Percentiles rank a stretch among this genome's conserved stretches.
These are phyloP conservation scores for Caenorhabditis sp. DNA, from an alignment of 2,888 invertebrate genomes.

Conservation along the genomic window DNA sequence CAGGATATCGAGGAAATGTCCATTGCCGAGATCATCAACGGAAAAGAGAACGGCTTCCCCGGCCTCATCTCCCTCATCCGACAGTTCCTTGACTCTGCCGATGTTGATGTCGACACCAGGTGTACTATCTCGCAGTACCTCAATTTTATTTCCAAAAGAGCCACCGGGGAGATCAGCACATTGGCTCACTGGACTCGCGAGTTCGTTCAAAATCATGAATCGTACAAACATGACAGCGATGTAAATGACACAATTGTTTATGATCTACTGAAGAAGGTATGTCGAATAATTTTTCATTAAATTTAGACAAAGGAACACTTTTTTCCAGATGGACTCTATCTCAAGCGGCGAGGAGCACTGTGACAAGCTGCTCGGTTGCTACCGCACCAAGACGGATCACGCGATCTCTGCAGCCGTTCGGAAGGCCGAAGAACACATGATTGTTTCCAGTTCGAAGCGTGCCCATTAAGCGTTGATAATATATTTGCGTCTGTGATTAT, in stretches of 20 bases:
- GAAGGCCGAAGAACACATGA: constrained; percentile 80
- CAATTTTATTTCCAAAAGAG: constrained; percentile 85
- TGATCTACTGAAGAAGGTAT: constrained; percentile 87
- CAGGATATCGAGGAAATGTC: constrained; percentile 88
- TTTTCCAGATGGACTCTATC: constrained; percentile 81
- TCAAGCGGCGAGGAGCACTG: constrained; percentile 80
- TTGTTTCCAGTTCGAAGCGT: constrained; percentile 68
- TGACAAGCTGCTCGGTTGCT: constrained; percentile 80
- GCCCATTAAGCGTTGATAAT: constrained; percentile 37
- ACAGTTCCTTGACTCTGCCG: constrained; percentile 94
- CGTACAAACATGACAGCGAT: constrained; percentile 89
- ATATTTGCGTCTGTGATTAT: constrained; percentile 27
- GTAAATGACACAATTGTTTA: constrained; percentile 93
- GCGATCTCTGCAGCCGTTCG: constrained; percentile 80
- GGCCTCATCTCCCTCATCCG: constrained; percentile 95
- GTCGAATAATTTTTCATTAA: background rate
- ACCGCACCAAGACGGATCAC: constrained; percentile 81
- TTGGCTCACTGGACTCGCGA: constrained; percentile 96
- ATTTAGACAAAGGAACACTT: no score
- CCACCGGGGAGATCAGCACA: constrained; percentile 92
- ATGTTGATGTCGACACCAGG: constrained; percentile 96
- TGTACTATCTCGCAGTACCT: constrained; percentile 98
- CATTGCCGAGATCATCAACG: constrained; percentile 97
- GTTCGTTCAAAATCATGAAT: constrained; percentile 91
- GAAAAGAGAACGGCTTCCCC: constrained; percentile 93